A percentile compares a stretch with the other conserved stretches of the same genome.
Evolutionary conservation across 2,888 invertebrate genomes (phyloP).

Genomic region (Resseliella maxima): DNA sequence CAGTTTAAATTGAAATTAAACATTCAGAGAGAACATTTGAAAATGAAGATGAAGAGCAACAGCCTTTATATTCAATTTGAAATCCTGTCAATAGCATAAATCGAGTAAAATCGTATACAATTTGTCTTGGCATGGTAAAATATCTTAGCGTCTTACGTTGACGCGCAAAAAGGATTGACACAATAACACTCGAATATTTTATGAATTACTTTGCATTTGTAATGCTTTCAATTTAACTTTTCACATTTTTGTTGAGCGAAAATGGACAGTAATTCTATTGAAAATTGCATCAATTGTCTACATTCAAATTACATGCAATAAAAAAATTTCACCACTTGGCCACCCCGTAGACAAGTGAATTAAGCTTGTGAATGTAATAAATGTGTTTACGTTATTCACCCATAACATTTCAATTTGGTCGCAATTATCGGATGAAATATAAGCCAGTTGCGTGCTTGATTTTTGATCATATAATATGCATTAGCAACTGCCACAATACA

Average conservation of each 20-base stretch:
- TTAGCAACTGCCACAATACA: neutral
- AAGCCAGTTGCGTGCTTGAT: neutral
- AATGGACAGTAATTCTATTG: neutral
- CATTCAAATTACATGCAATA: neutral
- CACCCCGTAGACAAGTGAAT: neutral
- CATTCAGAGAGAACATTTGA: neutral
- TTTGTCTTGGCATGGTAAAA: no score
- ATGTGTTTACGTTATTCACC: neutral
- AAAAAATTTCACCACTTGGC: neutral
- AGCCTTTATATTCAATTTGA: neutral
- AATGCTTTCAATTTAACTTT: neutral
- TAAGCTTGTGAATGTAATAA: neutral
- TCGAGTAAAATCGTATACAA: no score
- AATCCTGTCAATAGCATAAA: no score
- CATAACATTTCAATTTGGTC: neutral
- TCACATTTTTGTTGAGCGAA: neutral
- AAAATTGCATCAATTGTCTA: neutral
- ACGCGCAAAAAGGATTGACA: no score
- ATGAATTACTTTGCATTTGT: neutral
- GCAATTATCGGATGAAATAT: neutral
- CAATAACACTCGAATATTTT: neutral
- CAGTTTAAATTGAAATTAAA: neutral
- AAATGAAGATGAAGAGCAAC: neutral
- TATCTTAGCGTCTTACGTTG: no score
- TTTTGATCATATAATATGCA: neutral